These are phyloP conservation scores for Macquaria australasica DNA, from an alignment of 2,113 vertebrate species.

Conservation along the genomic window DNA sequence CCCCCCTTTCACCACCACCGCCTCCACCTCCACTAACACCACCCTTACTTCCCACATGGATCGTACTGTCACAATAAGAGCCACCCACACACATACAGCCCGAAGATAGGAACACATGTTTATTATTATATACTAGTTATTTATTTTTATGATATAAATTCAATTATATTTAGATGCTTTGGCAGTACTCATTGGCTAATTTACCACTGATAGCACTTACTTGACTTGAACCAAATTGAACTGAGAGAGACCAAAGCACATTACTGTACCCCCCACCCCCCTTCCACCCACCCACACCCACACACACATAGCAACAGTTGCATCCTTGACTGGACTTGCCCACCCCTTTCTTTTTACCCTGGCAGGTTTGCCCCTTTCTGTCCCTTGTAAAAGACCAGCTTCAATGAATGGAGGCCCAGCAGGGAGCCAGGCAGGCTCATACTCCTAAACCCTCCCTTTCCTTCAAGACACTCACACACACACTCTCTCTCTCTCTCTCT, in stretches of 20 bases:
- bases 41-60: constrained; percentile 41
- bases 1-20: constrained; percentile 29
- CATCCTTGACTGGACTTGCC: constrained; percentile 66
- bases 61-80: constrained; percentile 52
- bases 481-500: constrained; percentile 35
- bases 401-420: constrained; percentile 79
- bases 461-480: constrained; percentile 37
- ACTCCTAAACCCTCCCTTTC: constrained; percentile 41
- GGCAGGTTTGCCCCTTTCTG: constrained; percentile 71
- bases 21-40: constrained; percentile 45
- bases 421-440: constrained; percentile 67
- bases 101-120: constrained; percentile 36
- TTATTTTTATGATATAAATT: constrained; percentile 34
- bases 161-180: constrained; percentile 26
- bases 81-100: constrained; percentile 34
- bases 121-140: constrained; percentile 25
- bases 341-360: constrained; percentile 67
- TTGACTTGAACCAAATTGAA: constrained; percentile 28
- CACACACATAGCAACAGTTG: constrained; percentile 70
- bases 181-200: constrained; percentile 3
- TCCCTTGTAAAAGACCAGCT: constrained; percentile 79
- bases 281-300: too few relatives aligned
- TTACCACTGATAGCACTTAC: constrained; percentile 9
- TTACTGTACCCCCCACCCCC: constrained; percentile 5
- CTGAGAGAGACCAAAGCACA: constrained; percentile 30